Evolutionary conservation across 2,113 vertebrate species (phyloP), one percentile per base, ranked within the genome.

Genomic region (Antechinus stuartii): DNA sequence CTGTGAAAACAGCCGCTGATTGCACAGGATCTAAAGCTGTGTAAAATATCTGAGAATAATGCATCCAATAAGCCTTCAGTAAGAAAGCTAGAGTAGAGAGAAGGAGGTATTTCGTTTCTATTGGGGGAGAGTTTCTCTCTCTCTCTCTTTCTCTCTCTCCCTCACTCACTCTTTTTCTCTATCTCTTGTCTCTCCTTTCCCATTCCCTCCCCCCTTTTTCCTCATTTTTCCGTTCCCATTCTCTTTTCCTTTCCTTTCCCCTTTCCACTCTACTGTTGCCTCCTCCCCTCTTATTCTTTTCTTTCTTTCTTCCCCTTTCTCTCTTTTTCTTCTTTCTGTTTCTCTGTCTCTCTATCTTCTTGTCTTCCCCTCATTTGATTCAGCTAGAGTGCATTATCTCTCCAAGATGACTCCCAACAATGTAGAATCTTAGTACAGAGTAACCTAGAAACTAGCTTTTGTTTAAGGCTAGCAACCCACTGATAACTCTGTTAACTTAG

Each of bases 1-100:
- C 91, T 57, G 53, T 52, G 46, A 10, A 92, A 90, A 96, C 61
- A 95, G n/a, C 30, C 52, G 91, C 93, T 90, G 42, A 90, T 91
- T 93, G 56, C 89, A 54, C 3, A 55, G 93, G 25, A 94, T 89
- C 76, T 96, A 97, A 91, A 97, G 49, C 19, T 92, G 55, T 94
- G 93, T 91, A 91, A 96, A 97, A 96, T 84, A 0, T 9, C 91
- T 97, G 68, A 95, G 92, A 96, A 97, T 96, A 95, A 98, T 95
- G 97, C 89, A 22, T 94, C 97, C 92, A 91, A 94, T 90, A 27
- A 97, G 68, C 49, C 95, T 97, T 97, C 91, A 84, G 49, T 56
- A 89, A 95, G 35, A 27, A 57, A 89, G 93, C 47, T 9, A 22
- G 54, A 93, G 52, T 16, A 26, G 2, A 3, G 5, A 93, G 30